Conservation (phyloP, 2,113 vertebrate species). For the Nothobranchius furzeri region DNA sequence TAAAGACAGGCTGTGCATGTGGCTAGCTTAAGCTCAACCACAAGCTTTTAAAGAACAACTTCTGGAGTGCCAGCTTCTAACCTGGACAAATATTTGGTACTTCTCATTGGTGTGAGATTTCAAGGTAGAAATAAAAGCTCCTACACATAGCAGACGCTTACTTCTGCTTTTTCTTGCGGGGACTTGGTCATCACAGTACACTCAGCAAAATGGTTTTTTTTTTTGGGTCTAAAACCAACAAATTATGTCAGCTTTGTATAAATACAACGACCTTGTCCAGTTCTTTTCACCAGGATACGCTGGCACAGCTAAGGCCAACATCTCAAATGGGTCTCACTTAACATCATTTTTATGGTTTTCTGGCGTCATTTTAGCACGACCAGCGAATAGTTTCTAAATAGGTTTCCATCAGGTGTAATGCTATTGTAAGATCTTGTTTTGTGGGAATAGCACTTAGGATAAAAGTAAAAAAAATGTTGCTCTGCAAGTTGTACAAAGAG, state of each 20-base stretch:
- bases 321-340: conserved; percentile 39
- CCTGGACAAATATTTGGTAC: conserved; percentile 58
- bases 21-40: conserved; percentile 6
- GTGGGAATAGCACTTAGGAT: conserved; percentile 20
- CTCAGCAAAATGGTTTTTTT: conserved; percentile 26
- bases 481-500: no score
- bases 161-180: no score
- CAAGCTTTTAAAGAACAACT: conserved; percentile 33
- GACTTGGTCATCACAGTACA: no score
- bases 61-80: conserved; percentile 11
- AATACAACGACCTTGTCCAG: conserved; percentile 28
- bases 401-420: conserved; percentile 13
- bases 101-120: conserved; percentile 48
- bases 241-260: conserved; percentile 53
- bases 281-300: background rate
- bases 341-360: conserved; percentile 32
- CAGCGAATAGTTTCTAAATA: no score
- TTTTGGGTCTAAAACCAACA: conserved; percentile 36
- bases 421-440: conserved; percentile 35
- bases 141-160: no score
- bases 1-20: no score
- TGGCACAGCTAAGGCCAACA: conserved; percentile 12
- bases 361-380: conserved; percentile 15
- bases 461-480: no score
- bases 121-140: conserved; percentile 32